Conservation (phyloP, 2,888 invertebrate genomes). For the Napeogenes sylphis region DNA sequence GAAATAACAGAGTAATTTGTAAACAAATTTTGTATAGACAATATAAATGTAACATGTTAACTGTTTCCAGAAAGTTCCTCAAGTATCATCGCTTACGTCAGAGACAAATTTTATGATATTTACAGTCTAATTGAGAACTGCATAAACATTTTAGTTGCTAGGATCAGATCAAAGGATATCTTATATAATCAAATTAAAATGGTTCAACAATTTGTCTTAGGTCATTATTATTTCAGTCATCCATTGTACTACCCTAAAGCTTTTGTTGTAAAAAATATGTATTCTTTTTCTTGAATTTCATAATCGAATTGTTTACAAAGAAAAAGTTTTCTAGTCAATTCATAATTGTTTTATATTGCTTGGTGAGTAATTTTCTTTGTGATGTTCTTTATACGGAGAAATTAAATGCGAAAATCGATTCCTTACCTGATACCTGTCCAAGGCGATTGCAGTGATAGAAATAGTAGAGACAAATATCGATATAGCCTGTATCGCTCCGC, state of each 20-base stretch:
- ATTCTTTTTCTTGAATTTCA: no score
- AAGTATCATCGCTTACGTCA: conserved; percentile 15
- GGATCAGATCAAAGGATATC: neutral
- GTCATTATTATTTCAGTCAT: neutral
- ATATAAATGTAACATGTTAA: neutral
- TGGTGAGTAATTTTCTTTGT: no score
- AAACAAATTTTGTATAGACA: no score
- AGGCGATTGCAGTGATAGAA: conserved; percentile 93
- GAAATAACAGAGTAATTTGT: no score
- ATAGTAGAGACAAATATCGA: conserved; percentile 96
- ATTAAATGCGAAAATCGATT: no score
- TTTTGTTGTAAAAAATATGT: no score
- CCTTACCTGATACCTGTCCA: conserved; percentile 87
- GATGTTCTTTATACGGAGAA: no score
- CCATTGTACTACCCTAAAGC: no score
- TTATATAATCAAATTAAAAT: conserved; percentile 25
- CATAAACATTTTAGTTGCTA: conserved; percentile 13
- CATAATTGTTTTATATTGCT: no score
- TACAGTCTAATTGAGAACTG: conserved; percentile 11
- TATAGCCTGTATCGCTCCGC: conserved; percentile 91
- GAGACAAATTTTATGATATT: conserved; percentile 15
- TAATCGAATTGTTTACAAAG: no score
- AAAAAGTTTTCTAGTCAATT: no score
- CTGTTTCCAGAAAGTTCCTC: neutral
- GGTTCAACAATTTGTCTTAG: conserved; percentile 10